These are phyloP conservation scores for Ecdyonurus torrentis DNA, from an alignment of 2,888 invertebrate genomes.

Conservation along the genomic window DNA sequence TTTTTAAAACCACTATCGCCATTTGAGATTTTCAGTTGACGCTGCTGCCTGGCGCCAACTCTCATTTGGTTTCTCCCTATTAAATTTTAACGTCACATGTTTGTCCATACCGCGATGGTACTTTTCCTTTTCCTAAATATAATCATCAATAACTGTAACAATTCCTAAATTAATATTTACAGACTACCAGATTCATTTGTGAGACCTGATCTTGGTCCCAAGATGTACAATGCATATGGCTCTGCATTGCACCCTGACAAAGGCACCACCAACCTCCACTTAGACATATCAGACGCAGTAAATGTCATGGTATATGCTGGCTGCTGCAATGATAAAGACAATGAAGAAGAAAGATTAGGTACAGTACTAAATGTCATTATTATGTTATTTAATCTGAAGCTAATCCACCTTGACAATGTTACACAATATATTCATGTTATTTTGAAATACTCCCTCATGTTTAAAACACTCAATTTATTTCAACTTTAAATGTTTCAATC, in stretches of 20 bases:
- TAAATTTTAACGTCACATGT: too few relatives aligned
- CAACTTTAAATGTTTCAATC: too few relatives aligned
- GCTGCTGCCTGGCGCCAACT: too few relatives aligned
- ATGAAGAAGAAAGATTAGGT: slow-evolving; percentile 51
- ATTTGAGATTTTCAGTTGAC: too few relatives aligned
- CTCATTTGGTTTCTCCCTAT: too few relatives aligned
- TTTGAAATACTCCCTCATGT: too few relatives aligned
- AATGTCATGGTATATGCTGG: slow-evolving; percentile 96
- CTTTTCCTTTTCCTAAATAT: too few relatives aligned
- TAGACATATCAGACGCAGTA: slow-evolving; percentile 94
- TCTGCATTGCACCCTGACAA: slow-evolving; percentile 60
- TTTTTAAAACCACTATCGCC: too few relatives aligned
- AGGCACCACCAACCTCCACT: slow-evolving; percentile 90
- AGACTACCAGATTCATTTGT: slow-evolving; percentile 77
- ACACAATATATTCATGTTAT: too few relatives aligned
- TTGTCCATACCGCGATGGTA: too few relatives aligned
- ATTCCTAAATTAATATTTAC: too few relatives aligned
- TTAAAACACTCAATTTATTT: too few relatives aligned
- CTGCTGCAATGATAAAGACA: slow-evolving; percentile 59
- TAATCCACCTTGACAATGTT: not conserved
- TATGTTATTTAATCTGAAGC: not conserved
- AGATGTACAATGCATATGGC: slow-evolving; percentile 98
- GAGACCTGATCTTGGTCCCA: slow-evolving; percentile 88
- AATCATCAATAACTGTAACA: not conserved
- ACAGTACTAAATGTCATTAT: slow-evolving; percentile 13